Evolutionary conservation across 2,113 vertebrate species (phyloP).

Genomic region (Dicaeum eximium): DNA sequence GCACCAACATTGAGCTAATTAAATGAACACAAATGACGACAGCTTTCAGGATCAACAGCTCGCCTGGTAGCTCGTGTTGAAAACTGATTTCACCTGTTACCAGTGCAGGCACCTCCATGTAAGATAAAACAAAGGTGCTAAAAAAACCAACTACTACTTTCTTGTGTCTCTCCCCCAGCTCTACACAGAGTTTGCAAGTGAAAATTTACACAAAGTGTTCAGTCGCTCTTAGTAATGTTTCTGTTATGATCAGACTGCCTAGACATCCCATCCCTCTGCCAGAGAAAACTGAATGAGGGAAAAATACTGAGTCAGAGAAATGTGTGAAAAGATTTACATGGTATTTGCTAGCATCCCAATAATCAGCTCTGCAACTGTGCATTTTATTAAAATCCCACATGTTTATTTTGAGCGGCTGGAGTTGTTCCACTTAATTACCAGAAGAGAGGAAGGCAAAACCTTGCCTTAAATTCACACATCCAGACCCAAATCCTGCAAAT

Average conservation of each 20-base stretch:
- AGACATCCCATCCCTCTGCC: not conserved
- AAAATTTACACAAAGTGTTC: not conserved
- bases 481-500: not conserved
- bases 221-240: not conserved
- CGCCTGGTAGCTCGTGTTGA: not conserved
- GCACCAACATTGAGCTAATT: constrained; percentile 68
- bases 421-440: not conserved
- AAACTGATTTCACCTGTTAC: not conserved
- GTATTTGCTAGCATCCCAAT: not conserved
- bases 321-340: not conserved
- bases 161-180: not conserved
- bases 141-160: not conserved
- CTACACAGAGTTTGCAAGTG: not conserved
- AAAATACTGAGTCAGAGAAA: not conserved
- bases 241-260: not conserved
- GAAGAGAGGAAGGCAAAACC: not conserved
- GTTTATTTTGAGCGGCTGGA: constrained; percentile 6
- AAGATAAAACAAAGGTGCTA: not conserved
- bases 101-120: not conserved
- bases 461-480: not conserved
- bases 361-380: not conserved
- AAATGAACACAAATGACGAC: constrained; percentile 63
- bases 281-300: not conserved
- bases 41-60: constrained; percentile 58
- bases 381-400: constrained; percentile 24